Conservation (phyloP, 1,140 invertebrate genomes). For the Scaptomyza graminum region DNA sequence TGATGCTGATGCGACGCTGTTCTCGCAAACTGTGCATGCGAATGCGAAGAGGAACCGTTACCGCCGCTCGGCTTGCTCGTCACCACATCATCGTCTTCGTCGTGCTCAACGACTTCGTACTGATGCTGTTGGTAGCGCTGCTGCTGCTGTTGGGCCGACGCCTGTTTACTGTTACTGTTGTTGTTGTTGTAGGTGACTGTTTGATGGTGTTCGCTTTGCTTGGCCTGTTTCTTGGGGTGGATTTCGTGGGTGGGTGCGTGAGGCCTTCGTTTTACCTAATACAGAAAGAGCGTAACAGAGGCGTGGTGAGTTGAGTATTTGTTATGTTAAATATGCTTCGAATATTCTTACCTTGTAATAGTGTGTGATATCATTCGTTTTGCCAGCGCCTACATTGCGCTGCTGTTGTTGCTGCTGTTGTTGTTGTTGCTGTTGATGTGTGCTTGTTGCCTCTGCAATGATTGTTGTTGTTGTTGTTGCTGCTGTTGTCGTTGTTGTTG, state of each 20-base stretch:
- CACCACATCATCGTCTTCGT: conserved; percentile 62
- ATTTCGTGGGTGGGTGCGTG: conserved; percentile 66
- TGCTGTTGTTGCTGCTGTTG: conserved; percentile 59
- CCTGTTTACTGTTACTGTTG: conserved; percentile 47
- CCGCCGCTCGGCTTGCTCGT: conserved; percentile 52
- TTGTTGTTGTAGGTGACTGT: conserved; percentile 55
- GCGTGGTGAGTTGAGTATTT: not conserved
- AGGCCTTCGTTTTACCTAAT: conserved; percentile 77
- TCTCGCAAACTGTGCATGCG: conserved; percentile 37
- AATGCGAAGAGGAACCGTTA: conserved; percentile 35
- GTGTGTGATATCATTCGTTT: conserved; percentile 78
- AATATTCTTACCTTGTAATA: conserved; percentile 83
- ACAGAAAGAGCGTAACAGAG: conserved; percentile 13
- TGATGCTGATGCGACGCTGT: conserved; percentile 53
- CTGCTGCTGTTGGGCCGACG: conserved; percentile 46
- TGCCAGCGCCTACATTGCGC: conserved; percentile 74
- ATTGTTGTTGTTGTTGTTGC: conserved; percentile 83
- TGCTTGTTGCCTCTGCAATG: conserved; percentile 57
- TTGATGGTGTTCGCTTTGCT: conserved; percentile 67
- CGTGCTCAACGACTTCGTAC: conserved; percentile 40
- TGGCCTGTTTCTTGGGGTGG: conserved; percentile 80
- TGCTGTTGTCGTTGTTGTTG: conserved; percentile 83
- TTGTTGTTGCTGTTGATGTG: conserved; percentile 80
- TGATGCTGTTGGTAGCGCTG: conserved; percentile 38
- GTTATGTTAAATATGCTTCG: no score